Evolutionary conservation across 2,797 vertebrate genomes (phyloP).

Genomic region (Erethizon dorsatum): DNA sequence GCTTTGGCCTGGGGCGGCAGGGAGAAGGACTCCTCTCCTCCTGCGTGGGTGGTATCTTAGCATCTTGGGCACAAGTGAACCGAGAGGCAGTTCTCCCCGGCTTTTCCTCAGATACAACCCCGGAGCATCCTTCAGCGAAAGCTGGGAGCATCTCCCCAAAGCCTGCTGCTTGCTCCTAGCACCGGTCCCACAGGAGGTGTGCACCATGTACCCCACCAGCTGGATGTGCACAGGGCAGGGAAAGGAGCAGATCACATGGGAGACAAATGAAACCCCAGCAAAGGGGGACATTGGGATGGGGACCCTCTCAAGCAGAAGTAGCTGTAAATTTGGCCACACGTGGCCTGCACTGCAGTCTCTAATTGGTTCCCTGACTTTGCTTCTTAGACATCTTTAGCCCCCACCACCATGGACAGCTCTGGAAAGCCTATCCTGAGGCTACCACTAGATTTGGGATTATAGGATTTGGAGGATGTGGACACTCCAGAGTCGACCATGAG

Average conservation of each 20-base stretch:
- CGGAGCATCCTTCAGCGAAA: not conserved
- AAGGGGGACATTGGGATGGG: not conserved
- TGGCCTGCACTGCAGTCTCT: not conserved
- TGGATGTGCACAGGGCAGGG: rapidly evolving
- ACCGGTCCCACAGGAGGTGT: not conserved
- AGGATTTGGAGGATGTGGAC: not conserved
- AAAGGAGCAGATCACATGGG: rapidly evolving
- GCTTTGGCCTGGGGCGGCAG: rapidly evolving
- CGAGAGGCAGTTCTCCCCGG: not conserved
- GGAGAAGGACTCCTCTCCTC: not conserved
- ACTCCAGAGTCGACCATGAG: too few relatives aligned
- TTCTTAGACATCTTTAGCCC: not conserved
- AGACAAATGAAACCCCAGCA: not conserved
- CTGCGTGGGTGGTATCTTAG: not conserved
- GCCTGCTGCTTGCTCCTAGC: not conserved
- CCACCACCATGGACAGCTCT: not conserved
- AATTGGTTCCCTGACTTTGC: not conserved
- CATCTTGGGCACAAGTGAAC: not conserved
- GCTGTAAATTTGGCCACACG: not conserved
- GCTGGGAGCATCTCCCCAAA: not conserved
- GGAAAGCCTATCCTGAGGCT: not conserved
- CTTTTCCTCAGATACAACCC: not conserved
- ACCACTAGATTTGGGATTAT: not conserved
- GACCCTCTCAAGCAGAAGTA: not conserved
- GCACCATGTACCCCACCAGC: not conserved